Evolutionary conservation across 2,797 vertebrate species (phyloP).

Genomic region (Emydoidea blandingii): DNA sequence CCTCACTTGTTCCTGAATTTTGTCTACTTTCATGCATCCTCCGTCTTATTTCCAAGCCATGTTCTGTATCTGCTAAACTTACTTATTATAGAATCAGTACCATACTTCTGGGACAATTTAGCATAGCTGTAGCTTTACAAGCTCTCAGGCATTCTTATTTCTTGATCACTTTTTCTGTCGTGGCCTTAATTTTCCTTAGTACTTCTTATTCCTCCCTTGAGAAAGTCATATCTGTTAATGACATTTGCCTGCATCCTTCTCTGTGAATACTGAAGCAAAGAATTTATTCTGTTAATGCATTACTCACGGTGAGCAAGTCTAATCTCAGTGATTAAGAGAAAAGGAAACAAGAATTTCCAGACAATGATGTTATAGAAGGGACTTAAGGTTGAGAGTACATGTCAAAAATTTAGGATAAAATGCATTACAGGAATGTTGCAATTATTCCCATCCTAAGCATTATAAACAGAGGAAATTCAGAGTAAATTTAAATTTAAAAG

Average conservation of each 20-base stretch:
- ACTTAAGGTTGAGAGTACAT: not conserved
- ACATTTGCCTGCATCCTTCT: not conserved
- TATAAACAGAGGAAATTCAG: not conserved
- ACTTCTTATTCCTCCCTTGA: not conserved
- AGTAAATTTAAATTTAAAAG: not conserved
- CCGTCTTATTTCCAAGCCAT: not conserved
- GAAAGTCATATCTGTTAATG: not conserved
- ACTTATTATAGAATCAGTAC: not conserved
- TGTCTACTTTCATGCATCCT: not conserved
- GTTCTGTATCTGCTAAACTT: not conserved
- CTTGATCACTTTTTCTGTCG: not conserved
- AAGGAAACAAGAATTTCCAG: not conserved
- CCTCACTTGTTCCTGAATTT: not conserved
- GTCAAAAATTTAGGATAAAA: not conserved
- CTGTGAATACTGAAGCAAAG: not conserved
- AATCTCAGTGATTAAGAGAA: not conserved
- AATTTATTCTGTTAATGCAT: not conserved
- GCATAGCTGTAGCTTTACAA: not conserved
- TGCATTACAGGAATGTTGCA: not conserved
- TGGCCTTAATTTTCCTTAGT: not conserved
- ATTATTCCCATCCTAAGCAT: not conserved
- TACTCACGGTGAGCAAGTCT: not conserved
- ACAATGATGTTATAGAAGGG: not conserved
- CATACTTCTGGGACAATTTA: slow-evolving; percentile 13
- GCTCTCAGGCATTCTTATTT: not conserved